A percentile compares a stretch with the other conserved stretches of the same genome.
Evolutionary conservation across 2,113 vertebrate species (phyloP).

Genomic region (Solea senegalensis): DNA sequence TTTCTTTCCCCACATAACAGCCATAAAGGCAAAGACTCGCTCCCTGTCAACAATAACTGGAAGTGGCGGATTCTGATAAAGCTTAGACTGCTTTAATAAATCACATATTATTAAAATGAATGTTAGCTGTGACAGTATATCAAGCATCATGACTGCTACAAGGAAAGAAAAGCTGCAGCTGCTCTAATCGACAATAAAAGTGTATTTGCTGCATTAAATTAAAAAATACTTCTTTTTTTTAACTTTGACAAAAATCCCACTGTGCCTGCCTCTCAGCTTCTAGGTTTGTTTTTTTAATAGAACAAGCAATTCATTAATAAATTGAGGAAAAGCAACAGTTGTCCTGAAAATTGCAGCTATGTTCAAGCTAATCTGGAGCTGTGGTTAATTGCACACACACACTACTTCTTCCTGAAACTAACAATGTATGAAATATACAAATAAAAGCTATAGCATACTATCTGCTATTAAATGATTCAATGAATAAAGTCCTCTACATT

Average conservation of each 20-base stretch:
- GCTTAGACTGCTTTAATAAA: slow-evolving; percentile 2
- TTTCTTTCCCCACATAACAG: background rate
- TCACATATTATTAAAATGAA: slow-evolving; percentile 8
- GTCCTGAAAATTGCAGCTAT: background rate
- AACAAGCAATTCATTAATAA: too few relatives aligned
- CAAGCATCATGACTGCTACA: background rate
- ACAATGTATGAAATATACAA: background rate
- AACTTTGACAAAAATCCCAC: too few relatives aligned
- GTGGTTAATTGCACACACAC: too few relatives aligned
- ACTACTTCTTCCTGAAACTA: too few relatives aligned
- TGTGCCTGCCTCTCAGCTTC: too few relatives aligned
- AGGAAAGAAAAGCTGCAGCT: slow-evolving; percentile 8
- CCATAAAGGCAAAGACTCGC: slow-evolving; percentile 13
- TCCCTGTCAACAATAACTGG: slow-evolving; percentile 22
- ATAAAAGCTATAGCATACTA: background rate
- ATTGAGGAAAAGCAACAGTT: background rate
- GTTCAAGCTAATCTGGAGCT: too few relatives aligned
- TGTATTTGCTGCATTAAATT: too few relatives aligned
- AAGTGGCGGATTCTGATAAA: background rate
- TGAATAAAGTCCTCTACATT: too few relatives aligned
- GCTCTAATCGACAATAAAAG: slow-evolving; percentile 23
- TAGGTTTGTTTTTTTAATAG: too few relatives aligned
- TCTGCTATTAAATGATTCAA: background rate
- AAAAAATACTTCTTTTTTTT: too few relatives aligned
- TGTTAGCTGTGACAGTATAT: slow-evolving; percentile 4